phyloP scores from a whole-genome alignment of 2,797 vertebrate species.

The Chloroceryle inda region DNA sequence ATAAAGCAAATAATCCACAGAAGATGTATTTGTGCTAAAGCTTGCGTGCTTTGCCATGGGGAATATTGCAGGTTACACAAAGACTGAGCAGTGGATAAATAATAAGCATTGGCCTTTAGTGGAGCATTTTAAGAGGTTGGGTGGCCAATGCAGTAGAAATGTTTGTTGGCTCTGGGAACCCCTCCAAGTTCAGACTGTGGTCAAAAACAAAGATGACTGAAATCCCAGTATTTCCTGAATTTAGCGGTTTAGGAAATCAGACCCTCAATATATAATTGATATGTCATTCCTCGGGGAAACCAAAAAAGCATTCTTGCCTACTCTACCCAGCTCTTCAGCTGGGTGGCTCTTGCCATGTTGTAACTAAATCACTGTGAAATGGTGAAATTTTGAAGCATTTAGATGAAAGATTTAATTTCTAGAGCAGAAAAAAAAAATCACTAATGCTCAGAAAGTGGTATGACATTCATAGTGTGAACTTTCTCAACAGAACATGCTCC shows the following conservation, averaged over 20 bases:
- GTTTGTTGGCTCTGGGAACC: background rate
- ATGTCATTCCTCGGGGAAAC: background rate
- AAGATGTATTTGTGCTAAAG: background rate
- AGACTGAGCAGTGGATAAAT: background rate
- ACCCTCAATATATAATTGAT: background rate
- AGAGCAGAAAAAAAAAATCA: background rate
- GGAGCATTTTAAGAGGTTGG: background rate
- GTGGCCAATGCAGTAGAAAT: background rate
- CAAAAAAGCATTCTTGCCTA: background rate
- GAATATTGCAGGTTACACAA: background rate
- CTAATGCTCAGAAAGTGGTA: background rate
- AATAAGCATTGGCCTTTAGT: background rate
- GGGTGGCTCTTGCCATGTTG: background rate
- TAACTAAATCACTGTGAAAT: background rate
- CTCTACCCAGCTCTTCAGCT: background rate
- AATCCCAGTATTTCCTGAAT: slow-evolving; percentile 35
- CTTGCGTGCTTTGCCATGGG: background rate
- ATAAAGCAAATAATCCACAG: background rate
- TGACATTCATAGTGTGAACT: background rate
- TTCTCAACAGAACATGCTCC: background rate
- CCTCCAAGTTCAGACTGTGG: background rate
- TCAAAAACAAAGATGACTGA: background rate
- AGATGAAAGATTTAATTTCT: background rate
- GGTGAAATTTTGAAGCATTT: background rate
- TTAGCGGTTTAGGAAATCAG: slow-evolving; percentile 27